Evolutionary conservation across 2,113 vertebrate species (phyloP).

Genomic region (Nettapus auritus): DNA sequence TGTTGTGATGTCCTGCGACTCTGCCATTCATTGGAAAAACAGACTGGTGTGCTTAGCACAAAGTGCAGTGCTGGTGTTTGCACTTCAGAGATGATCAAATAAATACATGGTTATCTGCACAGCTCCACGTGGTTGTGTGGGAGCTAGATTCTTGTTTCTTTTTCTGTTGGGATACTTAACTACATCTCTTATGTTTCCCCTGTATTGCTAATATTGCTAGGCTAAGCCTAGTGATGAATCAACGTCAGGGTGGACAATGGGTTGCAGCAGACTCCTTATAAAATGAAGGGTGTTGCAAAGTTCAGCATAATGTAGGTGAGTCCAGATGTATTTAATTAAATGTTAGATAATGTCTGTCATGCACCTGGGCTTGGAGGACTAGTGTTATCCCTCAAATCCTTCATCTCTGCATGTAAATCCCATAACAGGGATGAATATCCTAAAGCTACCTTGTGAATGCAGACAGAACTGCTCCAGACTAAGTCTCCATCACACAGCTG

Average conservation of each 20-base stretch:
- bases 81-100: background rate
- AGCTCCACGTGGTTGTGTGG: rapidly evolving
- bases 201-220: background rate
- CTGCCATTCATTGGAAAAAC: background rate
- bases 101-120: background rate
- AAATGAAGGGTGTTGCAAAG: background rate
- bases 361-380: background rate
- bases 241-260: rapidly evolving
- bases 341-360: background rate
- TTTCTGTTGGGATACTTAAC: background rate
- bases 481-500: background rate
- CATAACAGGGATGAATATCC: background rate
- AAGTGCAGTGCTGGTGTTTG: background rate
- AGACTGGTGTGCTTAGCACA: background rate
- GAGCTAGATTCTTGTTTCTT: background rate
- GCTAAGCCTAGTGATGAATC: background rate
- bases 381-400: background rate
- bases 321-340: background rate
- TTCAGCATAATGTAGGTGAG: background rate
- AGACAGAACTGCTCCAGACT: background rate
- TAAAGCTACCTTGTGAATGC: background rate
- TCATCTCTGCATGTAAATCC: background rate
- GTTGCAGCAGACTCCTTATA: background rate
- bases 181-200: background rate
- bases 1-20: background rate